Evolutionary conservation across 2,888 invertebrate species (phyloP).

Genomic region (Erebia aethiops): DNA sequence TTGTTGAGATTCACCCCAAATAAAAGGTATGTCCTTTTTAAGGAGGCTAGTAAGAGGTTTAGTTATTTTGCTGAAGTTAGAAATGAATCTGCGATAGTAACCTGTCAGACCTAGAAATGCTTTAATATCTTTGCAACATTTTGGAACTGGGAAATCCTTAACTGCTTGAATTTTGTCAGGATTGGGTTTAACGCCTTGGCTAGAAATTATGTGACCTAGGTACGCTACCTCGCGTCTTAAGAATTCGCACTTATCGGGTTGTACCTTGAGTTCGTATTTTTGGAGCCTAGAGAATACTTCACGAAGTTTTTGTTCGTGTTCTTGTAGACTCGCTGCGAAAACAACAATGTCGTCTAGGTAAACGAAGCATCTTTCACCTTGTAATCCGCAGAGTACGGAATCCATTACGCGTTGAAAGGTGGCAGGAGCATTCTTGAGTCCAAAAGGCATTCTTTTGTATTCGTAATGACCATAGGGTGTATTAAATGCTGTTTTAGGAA

Average conservation of each 20-base stretch:
- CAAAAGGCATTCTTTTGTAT: slow-evolving; percentile 13
- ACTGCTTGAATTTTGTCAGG: slow-evolving; percentile 39
- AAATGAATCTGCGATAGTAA: slow-evolving; percentile 58
- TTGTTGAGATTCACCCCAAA: slow-evolving; percentile 40
- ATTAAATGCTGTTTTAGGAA: slow-evolving; percentile 9
- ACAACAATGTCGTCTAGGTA: slow-evolving; percentile 51
- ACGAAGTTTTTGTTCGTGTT: slow-evolving; percentile 48
- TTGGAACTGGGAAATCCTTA: slow-evolving; percentile 40
- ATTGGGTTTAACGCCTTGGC: slow-evolving; percentile 46
- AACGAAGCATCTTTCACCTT: slow-evolving; percentile 44
- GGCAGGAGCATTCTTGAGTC: slow-evolving; percentile 14
- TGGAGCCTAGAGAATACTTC: slow-evolving; percentile 47
- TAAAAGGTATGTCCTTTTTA: slow-evolving; percentile 42
- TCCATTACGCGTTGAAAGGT: slow-evolving; percentile 34
- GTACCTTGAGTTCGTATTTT: slow-evolving; percentile 45
- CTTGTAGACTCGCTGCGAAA: slow-evolving; percentile 45
- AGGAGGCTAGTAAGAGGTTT: slow-evolving; percentile 43
- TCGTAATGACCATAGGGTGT: slow-evolving; percentile 15
- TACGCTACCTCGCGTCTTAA: slow-evolving; percentile 52
- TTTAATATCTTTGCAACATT: slow-evolving; percentile 39
- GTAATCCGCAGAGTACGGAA: slow-evolving; percentile 39
- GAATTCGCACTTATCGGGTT: slow-evolving; percentile 56
- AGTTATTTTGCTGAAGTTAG: slow-evolving; percentile 48
- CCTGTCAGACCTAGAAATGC: slow-evolving; percentile 49
- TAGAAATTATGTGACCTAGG: slow-evolving; percentile 49